phyloP scores from a whole-genome alignment of 2,113 vertebrate species.

The Cavia porcellus region DNA sequence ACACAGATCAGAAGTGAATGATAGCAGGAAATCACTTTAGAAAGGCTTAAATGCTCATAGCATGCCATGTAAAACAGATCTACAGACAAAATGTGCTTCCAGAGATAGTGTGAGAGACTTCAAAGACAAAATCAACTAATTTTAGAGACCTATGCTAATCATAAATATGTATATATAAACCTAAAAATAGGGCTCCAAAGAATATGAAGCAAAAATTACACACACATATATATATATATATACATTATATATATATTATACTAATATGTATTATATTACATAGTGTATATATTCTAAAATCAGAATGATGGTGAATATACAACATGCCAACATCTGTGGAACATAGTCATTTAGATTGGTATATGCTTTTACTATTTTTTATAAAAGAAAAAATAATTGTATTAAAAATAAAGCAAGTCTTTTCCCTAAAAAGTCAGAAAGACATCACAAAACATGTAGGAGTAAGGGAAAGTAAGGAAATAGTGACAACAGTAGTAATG shows the following conservation, averaged over 20 bases:
- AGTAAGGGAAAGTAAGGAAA: background rate
- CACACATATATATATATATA: no score
- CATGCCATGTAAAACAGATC: background rate
- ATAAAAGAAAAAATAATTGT: background rate
- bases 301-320: background rate
- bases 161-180: background rate
- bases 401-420: background rate
- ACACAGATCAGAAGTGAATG: background rate
- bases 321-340: background rate
- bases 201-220: background rate
- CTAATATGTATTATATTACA: no score
- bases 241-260: no score
- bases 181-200: background rate
- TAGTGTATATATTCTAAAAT: background rate
- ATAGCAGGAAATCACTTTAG: background rate
- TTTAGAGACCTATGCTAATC: background rate
- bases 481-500: background rate
- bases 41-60: background rate
- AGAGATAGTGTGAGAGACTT: background rate
- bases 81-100: background rate
- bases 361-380: background rate
- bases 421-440: background rate
- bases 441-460: background rate
- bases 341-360: background rate
- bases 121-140: background rate